Conservation (phyloP, 2,113 vertebrate species). For the Syngnathus scovelli region DNA sequence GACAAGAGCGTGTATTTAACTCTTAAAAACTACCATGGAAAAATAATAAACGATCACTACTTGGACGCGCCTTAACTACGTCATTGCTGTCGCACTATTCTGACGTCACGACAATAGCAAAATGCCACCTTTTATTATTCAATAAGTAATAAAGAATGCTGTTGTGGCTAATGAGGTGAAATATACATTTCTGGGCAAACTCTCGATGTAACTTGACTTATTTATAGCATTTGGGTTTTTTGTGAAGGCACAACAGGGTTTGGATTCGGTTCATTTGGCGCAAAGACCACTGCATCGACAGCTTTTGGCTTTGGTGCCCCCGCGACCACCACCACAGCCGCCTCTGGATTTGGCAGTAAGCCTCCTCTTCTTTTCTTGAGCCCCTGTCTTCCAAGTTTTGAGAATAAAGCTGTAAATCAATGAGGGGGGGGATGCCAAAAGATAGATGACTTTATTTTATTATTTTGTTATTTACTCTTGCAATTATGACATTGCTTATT, state of each 20-base stretch:
- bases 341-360: slow-evolving; percentile 78
- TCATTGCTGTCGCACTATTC: not conserved
- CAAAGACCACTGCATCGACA: slow-evolving; percentile 71
- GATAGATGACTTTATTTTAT: no score
- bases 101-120: not conserved
- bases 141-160: not conserved
- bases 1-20: not conserved
- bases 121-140: no score
- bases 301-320: slow-evolving; percentile 71
- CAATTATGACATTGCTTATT: no score
- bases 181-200: not conserved
- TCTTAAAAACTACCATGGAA: not conserved
- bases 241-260: slow-evolving; percentile 69
- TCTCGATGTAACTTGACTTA: slow-evolving; percentile 10
- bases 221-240: slow-evolving; percentile 27
- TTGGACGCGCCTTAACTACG: not conserved
- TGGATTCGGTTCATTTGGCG: slow-evolving; percentile 73
- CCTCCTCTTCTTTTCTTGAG: not conserved
- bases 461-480: no score
- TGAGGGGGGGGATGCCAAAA: no score
- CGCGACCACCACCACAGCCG: slow-evolving; percentile 63
- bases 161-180: not conserved
- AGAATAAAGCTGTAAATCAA: not conserved
- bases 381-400: not conserved
- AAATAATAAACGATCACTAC: not conserved